Evolutionary conservation across 2,113 vertebrate species (phyloP), one percentile per base, ranked within the genome.

Genomic region (Glareola pratincola): DNA sequence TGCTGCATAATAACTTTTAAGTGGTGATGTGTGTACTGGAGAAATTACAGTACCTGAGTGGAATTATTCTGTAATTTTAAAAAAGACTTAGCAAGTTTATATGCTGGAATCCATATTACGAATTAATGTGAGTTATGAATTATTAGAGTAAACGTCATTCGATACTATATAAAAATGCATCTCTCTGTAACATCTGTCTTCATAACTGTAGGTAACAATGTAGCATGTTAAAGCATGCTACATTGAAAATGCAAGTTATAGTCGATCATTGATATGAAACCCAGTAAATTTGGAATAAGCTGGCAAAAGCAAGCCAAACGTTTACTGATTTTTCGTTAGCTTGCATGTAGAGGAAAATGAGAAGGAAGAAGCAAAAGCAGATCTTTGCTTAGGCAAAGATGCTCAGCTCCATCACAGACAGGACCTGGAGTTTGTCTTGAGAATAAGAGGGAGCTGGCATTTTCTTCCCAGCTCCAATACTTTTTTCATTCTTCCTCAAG

Each of bases 121-220:
- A 29, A 18, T 54, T 21, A 67, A 74, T 34, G 12, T 47, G 54
- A 69, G 54, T 94, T 91, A 37, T 50, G 30, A 64, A 82, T 34
- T 29, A 23, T 67, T 80, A 69, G 43, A 9, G 22, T 76, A 56
- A 66, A 37, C 0, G 1, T 62, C 22, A 8, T 34, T 83, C 51
- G 67, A 36, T 32, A 27, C 2, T 4, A 62, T 66, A 45, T 7
- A 21, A 67, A 66, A 34, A 32, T 8, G 1, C 0, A 0, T 84
- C 51, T 14, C 90, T 85, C 67, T 50, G 10, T 71, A 63, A 47
- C 14, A 15, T 63, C n/a, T 59, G 0, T 82, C 24, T 77, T 54
- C 16, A 5, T 43, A 78, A 45, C 47, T 14, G 20, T 11, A 71
- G 59, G 30, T 53, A 74, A 69, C 5, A n/a, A n/a, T n/a, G n/a